Evolutionary conservation across 2,113 vertebrate genomes (phyloP), one percentile per base, ranked within the genome.

Genomic region (Siphamia tubifer): DNA sequence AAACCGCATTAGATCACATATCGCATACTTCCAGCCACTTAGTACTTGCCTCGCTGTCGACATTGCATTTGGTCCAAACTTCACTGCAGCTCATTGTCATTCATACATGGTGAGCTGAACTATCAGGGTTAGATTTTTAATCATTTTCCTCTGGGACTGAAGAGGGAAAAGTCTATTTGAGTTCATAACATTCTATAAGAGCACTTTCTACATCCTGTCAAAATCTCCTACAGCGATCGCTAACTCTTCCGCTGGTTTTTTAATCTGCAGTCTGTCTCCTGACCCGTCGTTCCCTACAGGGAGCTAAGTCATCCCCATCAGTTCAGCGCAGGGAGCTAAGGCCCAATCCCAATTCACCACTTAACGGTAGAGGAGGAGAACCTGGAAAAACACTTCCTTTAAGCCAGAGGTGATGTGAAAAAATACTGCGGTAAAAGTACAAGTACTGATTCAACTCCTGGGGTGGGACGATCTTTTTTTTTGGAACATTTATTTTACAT

Each of bases 41-140:
- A 68, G 84, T 67, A 82, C 36, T 83, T 71, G 57, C 21, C 69
- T 63, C 34, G 42, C 45, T 51, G 34, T n/a, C 53, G 61, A 76
- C 79, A 79, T 60, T 51, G 52, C 72, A 79, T 81, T 81, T 74
- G 79, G 58, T 74, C 7, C 31, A 20, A 51, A 61, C 68, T 83
- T 70, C n/a, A 89, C 70, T 83, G 57, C 45, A 47, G 80, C 47
- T 42, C 70, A 74, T 52, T 78, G 49, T 45, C 79, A 71, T 82
- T 82, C 78, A 87, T 76, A 73, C 76, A 89, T 82, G 79, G 67
- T 60, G 69, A 76, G 56, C 73, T 42, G 57, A 35, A 35, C 52
- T 78, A 36, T 28, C 79, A n/a, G 57, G 60, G 47, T 65, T 65
- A 48, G 49, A 31, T 58, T 74, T 74, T 58, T 82, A 74, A 80